Base-by-base conservation (phyloP, 2,113 vertebrate species). In the Bettongia penicillata region DNA sequence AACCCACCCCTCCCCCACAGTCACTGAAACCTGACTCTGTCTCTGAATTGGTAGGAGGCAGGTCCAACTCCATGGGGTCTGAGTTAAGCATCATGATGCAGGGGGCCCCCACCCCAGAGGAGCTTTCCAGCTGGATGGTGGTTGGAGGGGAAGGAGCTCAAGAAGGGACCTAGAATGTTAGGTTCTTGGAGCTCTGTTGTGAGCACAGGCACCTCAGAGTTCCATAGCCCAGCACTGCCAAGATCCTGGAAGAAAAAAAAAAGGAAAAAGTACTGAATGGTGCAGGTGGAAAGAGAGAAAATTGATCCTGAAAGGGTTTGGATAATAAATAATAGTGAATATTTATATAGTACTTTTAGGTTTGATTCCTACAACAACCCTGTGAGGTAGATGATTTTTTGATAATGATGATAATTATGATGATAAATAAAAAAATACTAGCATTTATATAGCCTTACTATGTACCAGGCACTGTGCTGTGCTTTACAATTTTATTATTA, bases 51-150 rank as follows among this genome's bases (percentile, higher is more conserved):
- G 97, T 91, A 0, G 98, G 98, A n/a, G 98, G 98, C 2, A 98
- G 95, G 91, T 98, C 98, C 7, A 98, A 94, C 95, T 99, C 98
- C 0, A 98, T 96, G 92, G 98, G 95, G 10, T 99, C 99, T 0
- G 99, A 99, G 90, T 98, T 99, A 61, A 99, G 98, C 99, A 99
- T 99, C 97, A 98, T 98, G 96, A 37, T 91, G 68, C 68, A 84
- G 3, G 28, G 0, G 0, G 24, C 26, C 11, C 51, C 53, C 24
- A 3, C 93, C 92, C 77, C 49, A 43, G 0, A 7, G 8, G 94
- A 55, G 49, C 92, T 92, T 23, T 92, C 57, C 77, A 93, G 95
- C 61, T 11, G 96, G 93, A 47, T 95, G 90, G 90, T 94, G 22
- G 94, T 91, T 93, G 93, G 94, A 95, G 95, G 95, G 96, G 94